Evolutionary conservation across 2,113 vertebrate genomes (phyloP).

Genomic region (Upupa epops): DNA sequence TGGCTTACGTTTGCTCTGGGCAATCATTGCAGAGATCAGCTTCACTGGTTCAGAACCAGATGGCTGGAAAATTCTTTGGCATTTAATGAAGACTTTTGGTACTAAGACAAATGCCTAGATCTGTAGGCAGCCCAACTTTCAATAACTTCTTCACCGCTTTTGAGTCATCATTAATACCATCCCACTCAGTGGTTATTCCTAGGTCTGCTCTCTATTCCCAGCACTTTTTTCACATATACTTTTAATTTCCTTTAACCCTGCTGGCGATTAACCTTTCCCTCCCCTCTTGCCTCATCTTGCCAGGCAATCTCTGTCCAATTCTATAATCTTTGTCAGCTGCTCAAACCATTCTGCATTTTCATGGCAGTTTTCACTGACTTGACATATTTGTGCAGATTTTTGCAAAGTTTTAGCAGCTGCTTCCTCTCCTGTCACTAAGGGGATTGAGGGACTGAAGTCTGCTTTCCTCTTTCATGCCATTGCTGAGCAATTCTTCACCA

Average conservation of each 20-base stretch:
- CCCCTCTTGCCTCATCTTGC: background rate
- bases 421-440: background rate
- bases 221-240: background rate
- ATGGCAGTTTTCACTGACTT: background rate
- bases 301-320: background rate
- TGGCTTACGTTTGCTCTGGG: background rate
- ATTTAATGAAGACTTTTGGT: background rate
- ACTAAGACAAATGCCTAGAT: background rate
- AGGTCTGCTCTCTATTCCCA: background rate
- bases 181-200: slow-evolving; percentile 36
- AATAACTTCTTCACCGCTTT: background rate
- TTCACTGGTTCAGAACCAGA: background rate
- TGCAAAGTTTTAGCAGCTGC: background rate
- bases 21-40: background rate
- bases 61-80: background rate
- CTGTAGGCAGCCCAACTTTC: slow-evolving; percentile 8
- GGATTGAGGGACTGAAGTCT: background rate
- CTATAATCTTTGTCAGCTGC: background rate
- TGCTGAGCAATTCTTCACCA: background rate
- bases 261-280: background rate
- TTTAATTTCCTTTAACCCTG: background rate
- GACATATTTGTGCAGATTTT: background rate
- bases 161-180: slow-evolving; percentile 37
- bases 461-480: background rate
- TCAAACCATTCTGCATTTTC: background rate